Base-by-base conservation (phyloP, 1,140 invertebrate species). In the Drosophila subobscura region DNA sequence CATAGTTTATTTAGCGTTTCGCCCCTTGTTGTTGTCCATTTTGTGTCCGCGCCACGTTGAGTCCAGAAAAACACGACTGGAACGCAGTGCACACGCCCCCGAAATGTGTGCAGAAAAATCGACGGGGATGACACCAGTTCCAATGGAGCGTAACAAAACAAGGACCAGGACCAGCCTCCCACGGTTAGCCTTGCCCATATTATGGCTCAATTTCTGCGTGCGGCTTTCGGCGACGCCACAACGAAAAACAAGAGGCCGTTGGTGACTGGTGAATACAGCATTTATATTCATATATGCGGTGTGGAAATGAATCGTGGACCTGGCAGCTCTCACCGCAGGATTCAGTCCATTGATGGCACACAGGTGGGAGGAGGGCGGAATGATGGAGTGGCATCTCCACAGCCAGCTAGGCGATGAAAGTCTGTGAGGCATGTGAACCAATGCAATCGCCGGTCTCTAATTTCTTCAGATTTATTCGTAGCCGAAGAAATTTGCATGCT, bases 241-340 rank as follows among this genome's bases (percentile, higher is more conserved):
- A 16, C 37, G 25, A 49, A 47, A 41, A 42, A 51, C 25, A 46
- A 20, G 44, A 10, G 49, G 3, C 49, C 22, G n/a, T 1, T 63
- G 60, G 29, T 10, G 33, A 37, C 27, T 53, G 72, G 47, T 52
- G 71, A 12, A 66, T 79, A 77, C 81, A 52, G 70, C 74, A 86
- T 86, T 86, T 86, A 81, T 86, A 86, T 86, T 86, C 83, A 86
- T 86, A 78, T 86, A 86, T 86, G 83, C 81, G 77, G 81, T 52
- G 78, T 81, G 74, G 77, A 81, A 88, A 86, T 81, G 78, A 86
- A 72, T 86, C 81, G 70, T 86, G 68, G 65, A 51, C 71, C 58
- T 58, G 54, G 64, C 73, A 33, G 73, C 57, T 70, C 60, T 75
- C 80, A 80, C 67, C 80, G 56, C 73, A 86, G 80, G 81, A 80